Evolutionary conservation across 2,113 vertebrate species (phyloP).

Genomic region (Promerops cafer): DNA sequence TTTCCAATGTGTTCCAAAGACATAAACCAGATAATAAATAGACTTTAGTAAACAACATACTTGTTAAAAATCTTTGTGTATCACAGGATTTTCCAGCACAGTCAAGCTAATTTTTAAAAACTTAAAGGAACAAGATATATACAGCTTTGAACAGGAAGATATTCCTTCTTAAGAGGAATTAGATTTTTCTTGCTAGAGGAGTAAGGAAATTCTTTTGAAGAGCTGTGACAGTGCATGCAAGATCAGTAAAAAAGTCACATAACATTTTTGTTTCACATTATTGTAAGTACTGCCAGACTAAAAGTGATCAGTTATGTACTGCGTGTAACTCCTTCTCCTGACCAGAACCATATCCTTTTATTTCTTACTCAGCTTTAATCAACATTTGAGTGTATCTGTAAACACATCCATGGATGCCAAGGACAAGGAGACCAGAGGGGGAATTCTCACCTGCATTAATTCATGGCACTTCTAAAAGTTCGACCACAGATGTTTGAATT

Average conservation of each 20-base stretch:
- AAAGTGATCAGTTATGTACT: background rate
- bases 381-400: background rate
- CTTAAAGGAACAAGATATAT: background rate
- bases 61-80: background rate
- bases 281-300: background rate
- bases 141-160: background rate
- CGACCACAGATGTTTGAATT: background rate
- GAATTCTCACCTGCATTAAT: background rate
- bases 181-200: background rate
- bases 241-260: background rate
- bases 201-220: background rate
- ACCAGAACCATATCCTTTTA: background rate
- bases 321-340: background rate
- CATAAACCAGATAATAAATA: background rate
- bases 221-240: background rate
- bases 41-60: background rate
- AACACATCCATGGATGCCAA: background rate
- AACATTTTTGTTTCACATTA: background rate
- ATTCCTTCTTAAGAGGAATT: background rate
- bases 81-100: background rate
- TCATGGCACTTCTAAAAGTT: background rate
- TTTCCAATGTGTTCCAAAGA: background rate
- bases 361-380: background rate
- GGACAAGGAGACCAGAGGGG: background rate
- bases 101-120: background rate